phyloP scores from a whole-genome alignment of 35 echinoderm and acorn worm species.

The Lytechinus pictus region DNA sequence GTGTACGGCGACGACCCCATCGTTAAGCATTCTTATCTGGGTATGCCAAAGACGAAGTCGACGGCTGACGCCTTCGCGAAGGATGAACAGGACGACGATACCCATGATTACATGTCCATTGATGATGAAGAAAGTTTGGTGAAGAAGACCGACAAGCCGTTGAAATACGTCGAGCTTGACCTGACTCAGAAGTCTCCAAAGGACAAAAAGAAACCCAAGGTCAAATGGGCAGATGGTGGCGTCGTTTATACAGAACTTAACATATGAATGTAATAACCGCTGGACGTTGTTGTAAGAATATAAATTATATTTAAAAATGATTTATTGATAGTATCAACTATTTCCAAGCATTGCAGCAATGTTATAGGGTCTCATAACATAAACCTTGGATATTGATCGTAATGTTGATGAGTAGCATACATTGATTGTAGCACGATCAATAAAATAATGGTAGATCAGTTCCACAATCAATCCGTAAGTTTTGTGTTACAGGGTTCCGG shows the following conservation, averaged over 20 bases:
- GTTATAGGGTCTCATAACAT: too few relatives aligned
- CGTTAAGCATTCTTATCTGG: conserved; percentile 35
- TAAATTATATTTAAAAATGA: too few relatives aligned
- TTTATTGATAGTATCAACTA: too few relatives aligned
- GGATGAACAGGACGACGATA: conserved; percentile 3
- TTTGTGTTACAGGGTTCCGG: too few relatives aligned
- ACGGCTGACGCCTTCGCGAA: background rate
- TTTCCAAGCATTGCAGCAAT: too few relatives aligned
- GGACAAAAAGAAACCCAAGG: background rate
- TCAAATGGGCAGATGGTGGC: conserved; percentile 32
- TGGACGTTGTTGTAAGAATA: too few relatives aligned
- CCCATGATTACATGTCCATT: conserved; percentile 15
- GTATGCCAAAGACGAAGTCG: background rate
- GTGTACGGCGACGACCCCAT: conserved; percentile 10
- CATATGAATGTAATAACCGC: background rate
- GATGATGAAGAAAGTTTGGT: background rate
- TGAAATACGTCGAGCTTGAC: conserved; percentile 28
- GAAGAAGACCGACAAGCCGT: background rate
- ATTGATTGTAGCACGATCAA: too few relatives aligned
- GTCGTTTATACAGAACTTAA: conserved; percentile 40
- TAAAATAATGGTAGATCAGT: too few relatives aligned
- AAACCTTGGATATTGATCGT: too few relatives aligned
- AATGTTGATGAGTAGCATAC: too few relatives aligned
- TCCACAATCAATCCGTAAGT: too few relatives aligned
- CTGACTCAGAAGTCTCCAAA: background rate